Evolutionary conservation across 2,888 invertebrate genomes (phyloP).

Genomic region (Lithophane socia): DNA sequence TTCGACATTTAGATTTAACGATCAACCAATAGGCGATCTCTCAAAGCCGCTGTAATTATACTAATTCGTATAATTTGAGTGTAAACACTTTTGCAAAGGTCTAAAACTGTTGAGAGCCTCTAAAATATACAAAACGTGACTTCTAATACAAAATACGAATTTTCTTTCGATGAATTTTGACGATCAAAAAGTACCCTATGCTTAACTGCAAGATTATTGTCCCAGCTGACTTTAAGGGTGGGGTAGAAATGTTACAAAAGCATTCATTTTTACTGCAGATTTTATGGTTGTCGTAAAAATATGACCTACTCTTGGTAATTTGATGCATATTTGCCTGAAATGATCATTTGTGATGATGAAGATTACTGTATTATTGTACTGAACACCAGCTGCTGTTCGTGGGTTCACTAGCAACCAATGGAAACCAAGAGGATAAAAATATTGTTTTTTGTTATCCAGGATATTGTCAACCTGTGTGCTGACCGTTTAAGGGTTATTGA

Average conservation of each 20-base stretch:
- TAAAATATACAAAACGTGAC: slow-evolving; percentile 29
- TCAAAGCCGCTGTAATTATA: slow-evolving; percentile 15
- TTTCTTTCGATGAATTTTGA: not conserved
- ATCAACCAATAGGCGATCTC: slow-evolving; percentile 17
- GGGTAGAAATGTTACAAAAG: not conserved
- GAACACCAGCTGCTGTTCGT: not conserved
- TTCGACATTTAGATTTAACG: slow-evolving; percentile 31
- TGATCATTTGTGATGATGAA: not conserved
- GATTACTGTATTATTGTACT: not conserved
- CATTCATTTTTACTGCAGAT: slow-evolving; percentile 21
- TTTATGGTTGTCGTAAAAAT: slow-evolving; percentile 41
- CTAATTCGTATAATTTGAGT: slow-evolving; percentile 41
- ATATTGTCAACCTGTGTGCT: no score
- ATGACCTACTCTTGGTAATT: slow-evolving; percentile 10
- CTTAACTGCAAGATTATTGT: slow-evolving; percentile 15
- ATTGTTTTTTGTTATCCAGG: no score
- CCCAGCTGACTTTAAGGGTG: not conserved
- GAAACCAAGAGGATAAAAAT: no score
- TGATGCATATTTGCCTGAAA: not conserved
- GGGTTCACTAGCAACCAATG: no score
- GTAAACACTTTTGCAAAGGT: not conserved
- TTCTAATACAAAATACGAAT: slow-evolving; percentile 17
- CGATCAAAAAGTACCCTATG: not conserved
- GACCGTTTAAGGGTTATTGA: not conserved
- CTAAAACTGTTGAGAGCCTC: slow-evolving; percentile 8